Base-by-base conservation (phyloP, 2,888 invertebrate genomes). In the Agonopterix arenella region DNA sequence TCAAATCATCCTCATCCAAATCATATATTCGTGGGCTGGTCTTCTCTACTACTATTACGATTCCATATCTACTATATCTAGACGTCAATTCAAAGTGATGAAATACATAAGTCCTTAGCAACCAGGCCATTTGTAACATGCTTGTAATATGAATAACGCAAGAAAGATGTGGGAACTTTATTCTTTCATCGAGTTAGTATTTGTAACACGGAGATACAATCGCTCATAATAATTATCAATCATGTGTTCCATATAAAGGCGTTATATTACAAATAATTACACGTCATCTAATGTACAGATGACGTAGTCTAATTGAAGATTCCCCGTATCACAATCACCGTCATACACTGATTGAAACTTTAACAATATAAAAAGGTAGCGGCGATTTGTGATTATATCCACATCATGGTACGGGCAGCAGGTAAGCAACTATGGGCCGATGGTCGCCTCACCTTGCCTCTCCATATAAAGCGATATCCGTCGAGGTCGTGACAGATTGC, bases 401-500 rank as follows among this genome's bases (percentile, higher is more conserved):
- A 45, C 50, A 46, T 47, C 50, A 46, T 47, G 37, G 42, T 47
- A 42, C 44, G 45, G 28, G 28, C 28, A 28, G 28, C 28, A 28
- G 28, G 28, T 5, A 28, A 28, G 28, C 28, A 28, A 28, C 28
- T 76, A 78, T 78, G 75, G 77, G 67, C 70, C 71, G 73, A 66
- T 73, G 76, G 69, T 73, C 72, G 76, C 69, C 73, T 82, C 70
- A 78, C 85, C 86, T 86, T 82, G 81, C 62, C 60, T 66, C 64
- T 53, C 85, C 85, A 71, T 81, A 80, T 80, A 82, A 69, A 82
- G 84, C 64, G 64, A 74, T 83, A 82, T 77, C 74, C 66, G 74
- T 64, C 84, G 84, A 85, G 86, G 85, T 74, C 82, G 70, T 68
- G 61, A 59, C 65, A 61, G 58, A 68, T 77, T 78, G 73, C 70